Conservation (phyloP, 1,140 invertebrate species). For the Drosophila fuyamai region DNA sequence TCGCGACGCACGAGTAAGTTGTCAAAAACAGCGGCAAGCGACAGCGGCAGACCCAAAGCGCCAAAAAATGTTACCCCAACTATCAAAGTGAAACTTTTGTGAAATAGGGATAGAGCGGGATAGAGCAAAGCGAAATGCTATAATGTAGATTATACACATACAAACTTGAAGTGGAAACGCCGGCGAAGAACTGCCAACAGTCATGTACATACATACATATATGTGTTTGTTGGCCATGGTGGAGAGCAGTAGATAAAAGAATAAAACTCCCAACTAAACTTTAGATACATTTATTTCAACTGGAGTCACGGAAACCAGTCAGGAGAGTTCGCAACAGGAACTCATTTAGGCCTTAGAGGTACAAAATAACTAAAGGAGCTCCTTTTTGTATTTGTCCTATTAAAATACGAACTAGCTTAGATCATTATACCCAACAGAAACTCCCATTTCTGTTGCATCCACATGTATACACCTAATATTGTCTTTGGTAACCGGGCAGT, state of each 20-base stretch:
- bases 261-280: slow-evolving; percentile 67
- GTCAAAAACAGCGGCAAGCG: slow-evolving; percentile 63
- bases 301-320: slow-evolving; percentile 57
- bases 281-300: slow-evolving; percentile 78
- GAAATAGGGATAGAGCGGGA: slow-evolving; percentile 12
- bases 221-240: slow-evolving; percentile 2
- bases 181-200: slow-evolving; percentile 13
- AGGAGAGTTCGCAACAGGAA: slow-evolving; percentile 16
- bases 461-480: no score
- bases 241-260: slow-evolving; percentile 58
- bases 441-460: no score
- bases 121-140: slow-evolving; percentile 25
- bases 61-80: slow-evolving; percentile 66
- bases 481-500: no score
- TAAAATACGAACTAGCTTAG: slow-evolving; percentile 21
- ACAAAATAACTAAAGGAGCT: no score
- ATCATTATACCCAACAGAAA: no score
- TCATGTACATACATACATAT: slow-evolving; percentile 30
- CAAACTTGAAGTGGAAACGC: slow-evolving; percentile 32
- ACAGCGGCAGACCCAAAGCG: slow-evolving; percentile 64
- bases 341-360: slow-evolving; percentile 21
- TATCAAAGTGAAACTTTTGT: slow-evolving; percentile 76
- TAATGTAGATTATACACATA: slow-evolving; percentile 64
- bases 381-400: neutral
- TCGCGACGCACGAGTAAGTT: slow-evolving; percentile 68